Percentiles rank a stretch among this genome's conserved stretches.
Conservation (phyloP, 1,140 invertebrate genomes). For the Brachionus rubens region DNA sequence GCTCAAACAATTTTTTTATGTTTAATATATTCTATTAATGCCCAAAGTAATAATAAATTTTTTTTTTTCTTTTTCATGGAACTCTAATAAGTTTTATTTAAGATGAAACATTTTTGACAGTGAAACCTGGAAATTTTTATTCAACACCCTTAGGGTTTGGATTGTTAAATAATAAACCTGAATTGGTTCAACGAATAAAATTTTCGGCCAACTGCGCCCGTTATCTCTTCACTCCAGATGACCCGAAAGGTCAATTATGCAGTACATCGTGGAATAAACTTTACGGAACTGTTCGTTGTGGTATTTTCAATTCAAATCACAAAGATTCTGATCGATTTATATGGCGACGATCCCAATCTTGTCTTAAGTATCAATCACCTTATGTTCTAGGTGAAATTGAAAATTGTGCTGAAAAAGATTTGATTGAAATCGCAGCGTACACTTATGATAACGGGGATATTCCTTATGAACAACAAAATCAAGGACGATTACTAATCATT, state of each 20-base stretch:
- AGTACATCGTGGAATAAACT: conserved; percentile 46
- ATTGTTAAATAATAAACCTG: background rate
- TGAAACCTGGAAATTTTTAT: background rate
- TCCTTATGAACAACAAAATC: conserved; percentile 22
- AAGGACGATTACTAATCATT: conserved; percentile 13
- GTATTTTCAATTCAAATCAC: conserved; percentile 17
- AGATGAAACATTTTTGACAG: conserved; percentile 15
- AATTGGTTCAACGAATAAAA: background rate
- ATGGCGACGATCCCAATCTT: conserved; percentile 10
- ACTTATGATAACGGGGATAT: conserved; percentile 34
- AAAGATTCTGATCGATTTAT: conserved; percentile 43
- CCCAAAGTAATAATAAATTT: too few relatives aligned
- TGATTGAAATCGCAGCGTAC: conserved; percentile 41
- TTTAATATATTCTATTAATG: too few relatives aligned
- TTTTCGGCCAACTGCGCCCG: conserved; percentile 14
- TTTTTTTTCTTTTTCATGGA: too few relatives aligned
- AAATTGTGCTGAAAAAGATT: conserved; percentile 7
- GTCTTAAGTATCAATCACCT: background rate
- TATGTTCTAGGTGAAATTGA: background rate
- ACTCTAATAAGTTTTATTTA: too few relatives aligned
- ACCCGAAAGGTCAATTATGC: conserved; percentile 34
- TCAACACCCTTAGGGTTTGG: background rate
- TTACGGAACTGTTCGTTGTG: conserved; percentile 41
- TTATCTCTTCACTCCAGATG: background rate
- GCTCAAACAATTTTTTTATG: too few relatives aligned